phyloP scores from a whole-genome alignment of 2,888 invertebrate genomes.

The Clitarchus hookeri region DNA sequence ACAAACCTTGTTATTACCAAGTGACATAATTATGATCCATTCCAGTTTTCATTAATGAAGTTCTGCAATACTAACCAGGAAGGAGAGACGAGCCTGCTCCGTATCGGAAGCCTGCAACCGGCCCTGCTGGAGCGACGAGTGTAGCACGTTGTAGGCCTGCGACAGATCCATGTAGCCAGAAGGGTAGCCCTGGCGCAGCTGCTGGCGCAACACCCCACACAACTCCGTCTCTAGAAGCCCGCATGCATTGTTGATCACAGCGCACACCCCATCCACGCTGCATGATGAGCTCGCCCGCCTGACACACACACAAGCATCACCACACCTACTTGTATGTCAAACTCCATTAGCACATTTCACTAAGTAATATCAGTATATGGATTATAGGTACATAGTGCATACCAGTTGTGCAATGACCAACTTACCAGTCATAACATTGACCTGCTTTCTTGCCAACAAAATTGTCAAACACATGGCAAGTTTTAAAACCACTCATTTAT shows the following conservation, averaged over 20 bases:
- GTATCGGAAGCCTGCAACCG: constrained; percentile 76
- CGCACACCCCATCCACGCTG: constrained; percentile 95
- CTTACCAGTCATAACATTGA: no score
- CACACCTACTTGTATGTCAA: no score
- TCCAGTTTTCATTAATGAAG: no score
- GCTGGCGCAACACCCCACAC: constrained; percentile 70
- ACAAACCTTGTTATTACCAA: no score
- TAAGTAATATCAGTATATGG: no score
- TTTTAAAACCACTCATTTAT: no score
- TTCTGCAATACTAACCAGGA: constrained; percentile 64
- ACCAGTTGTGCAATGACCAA: no score
- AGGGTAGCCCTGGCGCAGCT: constrained; percentile 79
- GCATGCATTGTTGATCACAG: constrained; percentile 91
- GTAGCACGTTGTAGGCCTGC: constrained; percentile 82
- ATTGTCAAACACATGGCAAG: no score
- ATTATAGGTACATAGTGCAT: no score
- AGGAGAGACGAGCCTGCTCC: constrained; percentile 76
- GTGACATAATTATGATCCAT: no score
- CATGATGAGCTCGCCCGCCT: constrained; percentile 89
- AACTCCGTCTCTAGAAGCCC: constrained; percentile 85
- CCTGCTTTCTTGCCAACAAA: no score
- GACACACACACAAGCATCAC: constrained; percentile 31
- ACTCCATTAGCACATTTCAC: no score
- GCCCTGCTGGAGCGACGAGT: constrained; percentile 78
- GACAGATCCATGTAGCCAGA: constrained; percentile 76